Conservation (phyloP, 2,888 invertebrate genomes). For the Tribolium freemani region DNA sequence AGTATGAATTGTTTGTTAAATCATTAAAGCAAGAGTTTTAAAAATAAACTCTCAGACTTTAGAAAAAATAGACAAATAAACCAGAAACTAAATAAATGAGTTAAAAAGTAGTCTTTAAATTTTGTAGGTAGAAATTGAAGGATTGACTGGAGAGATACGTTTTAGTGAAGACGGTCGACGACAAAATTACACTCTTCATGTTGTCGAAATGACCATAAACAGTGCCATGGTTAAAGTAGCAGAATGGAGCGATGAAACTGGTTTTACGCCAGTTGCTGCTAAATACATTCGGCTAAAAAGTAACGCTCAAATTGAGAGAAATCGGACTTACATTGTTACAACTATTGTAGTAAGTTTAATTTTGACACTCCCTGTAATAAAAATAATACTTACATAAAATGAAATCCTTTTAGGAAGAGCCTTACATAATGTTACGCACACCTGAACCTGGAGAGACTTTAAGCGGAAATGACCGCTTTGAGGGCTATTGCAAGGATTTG, state of each 20-base stretch:
- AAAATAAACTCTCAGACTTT: no score
- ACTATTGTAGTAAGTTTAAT: conserved; percentile 77
- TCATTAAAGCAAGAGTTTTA: no score
- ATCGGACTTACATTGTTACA: conserved; percentile 89
- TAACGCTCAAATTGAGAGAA: conserved; percentile 81
- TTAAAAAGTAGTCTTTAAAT: neutral
- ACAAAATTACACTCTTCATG: conserved; percentile 89
- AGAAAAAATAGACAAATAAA: neutral
- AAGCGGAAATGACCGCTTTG: conserved; percentile 83
- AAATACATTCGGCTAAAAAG: conserved; percentile 82
- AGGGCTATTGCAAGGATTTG: conserved; percentile 94
- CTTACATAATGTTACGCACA: conserved; percentile 85
- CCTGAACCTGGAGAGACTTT: conserved; percentile 76
- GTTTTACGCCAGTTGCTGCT: conserved; percentile 81
- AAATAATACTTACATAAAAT: no score
- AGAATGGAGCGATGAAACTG: conserved; percentile 87
- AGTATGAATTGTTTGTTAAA: no score
- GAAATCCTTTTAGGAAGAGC: conserved; percentile 84
- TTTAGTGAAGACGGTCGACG: conserved; percentile 92
- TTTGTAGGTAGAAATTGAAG: conserved; percentile 89
- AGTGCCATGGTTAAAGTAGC: conserved; percentile 94
- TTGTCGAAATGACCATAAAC: conserved; percentile 94
- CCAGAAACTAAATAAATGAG: no score
- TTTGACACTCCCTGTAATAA: no score
- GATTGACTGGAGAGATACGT: conserved; percentile 90